Evolutionary conservation across 2,113 vertebrate genomes (phyloP).

Genomic region (Amia ocellicauda): DNA sequence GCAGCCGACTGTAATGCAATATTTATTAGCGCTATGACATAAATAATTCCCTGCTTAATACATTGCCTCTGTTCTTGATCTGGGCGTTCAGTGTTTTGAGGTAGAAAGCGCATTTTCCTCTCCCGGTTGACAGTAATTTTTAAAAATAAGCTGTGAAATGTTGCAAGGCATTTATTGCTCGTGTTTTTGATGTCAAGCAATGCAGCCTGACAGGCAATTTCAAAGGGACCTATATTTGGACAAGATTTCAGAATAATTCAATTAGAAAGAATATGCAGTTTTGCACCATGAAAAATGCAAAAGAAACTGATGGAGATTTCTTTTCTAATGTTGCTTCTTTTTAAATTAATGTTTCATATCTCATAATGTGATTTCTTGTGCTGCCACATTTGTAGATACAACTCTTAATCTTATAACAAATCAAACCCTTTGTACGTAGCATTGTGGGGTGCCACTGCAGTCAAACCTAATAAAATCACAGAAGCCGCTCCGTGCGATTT

Average conservation of each 20-base stretch:
- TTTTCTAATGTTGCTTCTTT: too few species aligned
- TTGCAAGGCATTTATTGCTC: background rate
- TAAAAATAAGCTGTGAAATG: conserved; percentile 5
- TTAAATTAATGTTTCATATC: too few species aligned
- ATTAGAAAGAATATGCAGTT: background rate
- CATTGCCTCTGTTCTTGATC: conserved; percentile 8
- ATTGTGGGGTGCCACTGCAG: too few species aligned
- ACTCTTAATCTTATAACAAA: too few species aligned
- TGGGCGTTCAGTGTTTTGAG: background rate
- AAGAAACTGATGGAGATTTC: too few species aligned
- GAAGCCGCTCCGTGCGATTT: too few species aligned
- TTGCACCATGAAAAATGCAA: background rate
- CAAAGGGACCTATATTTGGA: background rate
- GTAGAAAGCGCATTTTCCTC: background rate
- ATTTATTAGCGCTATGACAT: conserved; percentile 14
- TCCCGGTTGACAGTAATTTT: conserved; percentile 3
- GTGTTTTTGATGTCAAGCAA: conserved; percentile 4
- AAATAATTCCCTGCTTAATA: conserved; percentile 2
- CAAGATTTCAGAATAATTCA: background rate
- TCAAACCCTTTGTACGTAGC: too few species aligned
- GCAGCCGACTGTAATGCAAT: conserved; percentile 11
- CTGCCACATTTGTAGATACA: too few species aligned
- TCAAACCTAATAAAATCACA: too few species aligned
- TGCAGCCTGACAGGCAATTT: conserved; percentile 4
- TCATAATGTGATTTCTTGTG: too few species aligned